Evolutionary conservation across 2,888 invertebrate genomes (phyloP).

Genomic region (Sisyra terminalis): DNA sequence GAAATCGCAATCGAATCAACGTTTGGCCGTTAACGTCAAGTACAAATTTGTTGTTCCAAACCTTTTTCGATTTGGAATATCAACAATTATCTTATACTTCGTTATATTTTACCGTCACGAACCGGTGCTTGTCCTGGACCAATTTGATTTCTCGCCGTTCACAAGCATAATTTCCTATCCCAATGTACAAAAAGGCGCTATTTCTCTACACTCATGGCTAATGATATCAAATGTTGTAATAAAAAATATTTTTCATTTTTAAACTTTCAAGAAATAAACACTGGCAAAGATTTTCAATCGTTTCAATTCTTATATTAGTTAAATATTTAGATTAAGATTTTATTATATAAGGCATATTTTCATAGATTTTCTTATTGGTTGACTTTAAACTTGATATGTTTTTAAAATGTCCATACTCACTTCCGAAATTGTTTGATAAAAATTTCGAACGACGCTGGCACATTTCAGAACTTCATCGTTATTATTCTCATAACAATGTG

Average conservation of each 20-base stretch:
- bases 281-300: too few relatives aligned
- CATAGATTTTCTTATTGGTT: too few relatives aligned
- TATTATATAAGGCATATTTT: too few relatives aligned
- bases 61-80: slow-evolving; percentile 23
- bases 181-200: slow-evolving; percentile 27
- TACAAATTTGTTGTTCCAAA: slow-evolving; percentile 21
- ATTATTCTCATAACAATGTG: too few relatives aligned
- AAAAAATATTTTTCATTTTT: slow-evolving; percentile 12
- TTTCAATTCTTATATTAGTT: too few relatives aligned
- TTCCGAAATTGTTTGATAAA: too few relatives aligned
- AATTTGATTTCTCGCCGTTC: slow-evolving; percentile 29
- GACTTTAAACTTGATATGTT: too few relatives aligned
- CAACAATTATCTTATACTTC: slow-evolving; percentile 22
- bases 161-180: slow-evolving; percentile 31
- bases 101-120: slow-evolving; percentile 27
- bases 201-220: slow-evolving; percentile 35
- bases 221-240: slow-evolving; percentile 30
- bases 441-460: too few relatives aligned
- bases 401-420: too few relatives aligned
- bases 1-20: slow-evolving; percentile 21
- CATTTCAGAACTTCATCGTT: too few relatives aligned
- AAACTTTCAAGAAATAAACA: too few relatives aligned
- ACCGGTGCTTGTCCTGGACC: slow-evolving; percentile 28
- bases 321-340: too few relatives aligned
- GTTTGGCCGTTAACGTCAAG: slow-evolving; percentile 14